Base-by-base conservation (phyloP, 2,113 vertebrate genomes). In the Cebidichthys violaceus region DNA sequence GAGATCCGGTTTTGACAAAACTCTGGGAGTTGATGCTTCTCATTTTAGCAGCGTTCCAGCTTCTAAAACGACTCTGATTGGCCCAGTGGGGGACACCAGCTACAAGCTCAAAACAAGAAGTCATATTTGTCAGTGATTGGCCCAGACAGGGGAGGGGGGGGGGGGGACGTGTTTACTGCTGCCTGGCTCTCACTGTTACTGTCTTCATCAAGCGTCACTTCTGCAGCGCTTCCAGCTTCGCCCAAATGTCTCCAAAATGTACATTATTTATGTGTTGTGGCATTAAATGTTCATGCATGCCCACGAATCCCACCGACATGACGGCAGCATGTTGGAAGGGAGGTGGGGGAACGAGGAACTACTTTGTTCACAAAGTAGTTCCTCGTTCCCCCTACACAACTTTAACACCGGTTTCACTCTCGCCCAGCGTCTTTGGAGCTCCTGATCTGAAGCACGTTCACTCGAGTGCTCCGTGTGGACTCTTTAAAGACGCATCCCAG, bases 81-180 rank as follows among this genome's bases (percentile, higher is more conserved):
- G 70, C 86, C 87, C 77, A 61, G 87, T 70, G 74, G 86, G 84
- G 62, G 72, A 84, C 62, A 54, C 17, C 62, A 37, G 55, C 57
- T 35, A 83, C 86, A 72, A 60, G 71, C 78, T 77, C 68, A 67
- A 82, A 86, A 84, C 82, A 80, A 85, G 84, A 55, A 61, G 62
- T 70, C 75, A 62, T 52, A 81, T 81, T 85, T 87, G 85, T 86
- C 87, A 66, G 69, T 84, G 81, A 91, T 88, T 91, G 71, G 83
- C 71, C 39, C 77, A 43, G 70, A 70, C 43, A n/a, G n/a, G n/a
- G n/a, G 22, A 31, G 31, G 66, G 70, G 75, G 52, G 74, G 37
- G 4, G 0, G 70, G 8, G 0, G 70, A 8, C 55, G 4, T 75
- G 76, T 71, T 82, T 67, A 37, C 69, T 37, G 68, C 76, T 50